A percentile compares a stretch with the other conserved stretches of the same genome.
These are phyloP conservation scores for Propithecus coquereli DNA, from an alignment of 2,113 vertebrate species.

Conservation along the genomic window DNA sequence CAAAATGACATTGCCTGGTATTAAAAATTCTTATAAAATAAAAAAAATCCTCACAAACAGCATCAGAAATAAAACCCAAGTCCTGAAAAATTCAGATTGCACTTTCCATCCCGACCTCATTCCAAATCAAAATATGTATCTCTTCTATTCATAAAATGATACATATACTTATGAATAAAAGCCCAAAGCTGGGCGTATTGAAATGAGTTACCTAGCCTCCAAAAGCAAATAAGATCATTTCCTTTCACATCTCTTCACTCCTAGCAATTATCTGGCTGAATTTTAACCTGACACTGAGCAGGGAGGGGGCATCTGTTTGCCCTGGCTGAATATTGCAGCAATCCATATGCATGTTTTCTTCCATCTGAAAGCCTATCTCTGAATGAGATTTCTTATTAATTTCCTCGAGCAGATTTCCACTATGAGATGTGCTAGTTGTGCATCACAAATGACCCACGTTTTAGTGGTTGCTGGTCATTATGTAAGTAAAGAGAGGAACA, in stretches of 20 bases:
- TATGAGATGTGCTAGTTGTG: background rate
- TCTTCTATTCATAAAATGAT: constrained; percentile 55
- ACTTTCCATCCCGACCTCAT: background rate
- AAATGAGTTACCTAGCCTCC: constrained; percentile 51
- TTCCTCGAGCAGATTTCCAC: constrained; percentile 56
- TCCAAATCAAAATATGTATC: constrained; percentile 62
- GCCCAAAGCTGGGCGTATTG: constrained; percentile 20
- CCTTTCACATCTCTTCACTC: constrained; percentile 53
- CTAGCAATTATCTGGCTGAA: constrained; percentile 41
- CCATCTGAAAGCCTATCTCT: constrained; percentile 35
- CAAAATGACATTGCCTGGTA: constrained; percentile 13
- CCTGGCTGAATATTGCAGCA: background rate
- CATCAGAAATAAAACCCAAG: constrained; percentile 46
- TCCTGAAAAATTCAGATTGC: constrained; percentile 8
- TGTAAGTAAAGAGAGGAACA: constrained; percentile 48
- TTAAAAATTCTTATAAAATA: constrained; percentile 27
- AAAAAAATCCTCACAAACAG: background rate
- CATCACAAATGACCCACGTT: constrained; percentile 47
- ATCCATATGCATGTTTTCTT: constrained; percentile 24
- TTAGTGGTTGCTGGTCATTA: constrained; percentile 23
- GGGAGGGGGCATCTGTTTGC: background rate
- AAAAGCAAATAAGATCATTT: constrained; percentile 60
- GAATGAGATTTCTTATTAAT: constrained; percentile 60
- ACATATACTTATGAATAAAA: constrained; percentile 46
- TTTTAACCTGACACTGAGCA: constrained; percentile 18